Base-by-base conservation (phyloP, 2,113 vertebrate species). In the Alouatta palliata region DNA sequence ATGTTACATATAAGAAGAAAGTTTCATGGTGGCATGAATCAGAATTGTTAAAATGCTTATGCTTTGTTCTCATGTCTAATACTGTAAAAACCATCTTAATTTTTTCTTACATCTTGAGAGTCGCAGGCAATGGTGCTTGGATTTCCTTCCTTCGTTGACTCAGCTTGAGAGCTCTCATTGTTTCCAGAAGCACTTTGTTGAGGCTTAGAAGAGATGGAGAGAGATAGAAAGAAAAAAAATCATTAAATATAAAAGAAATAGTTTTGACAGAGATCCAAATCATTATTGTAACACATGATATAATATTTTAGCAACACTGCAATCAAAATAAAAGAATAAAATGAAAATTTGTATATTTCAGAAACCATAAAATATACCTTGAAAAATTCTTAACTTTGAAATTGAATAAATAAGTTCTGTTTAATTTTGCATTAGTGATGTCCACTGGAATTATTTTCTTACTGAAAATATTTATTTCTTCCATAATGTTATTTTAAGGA, bases 41-140 rank as follows among this genome's bases (percentile, higher is more conserved):
- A 86, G 49, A n/a, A 56, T 43, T 83, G 2, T 23, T 40, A 84
- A 73, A 91, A 10, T 0, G 0, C 16, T 37, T 83, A 68, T 58
- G 6, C 32, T 45, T 52, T 19, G 1, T 93, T 95, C 85, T 52
- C 71, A 49, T 40, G 40, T 66, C 32, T 8, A 84, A 16, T 49
- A 8, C 20, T 47, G 25, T 61, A 30, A 96, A 76, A 90, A 89
- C 13, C 10, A 88, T n/a, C 80, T 95, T 37, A 32, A 94, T 40
- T 54, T 95, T 76, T 84, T 58, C 99, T 99, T 98, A 99, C 98
- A 49, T 98, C 96, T 97, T 98, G 98, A 95, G 98, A 97, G 95
- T 97, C 89, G 5, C 98, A 99, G 5, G 97, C 98, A 73, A 97
- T 96, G 52, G 75, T 90, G 70, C 88, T 98, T 66, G 90, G 91